Base-by-base conservation (phyloP, 2,113 vertebrate genomes). In the Illadopsis cleaveri region DNA sequence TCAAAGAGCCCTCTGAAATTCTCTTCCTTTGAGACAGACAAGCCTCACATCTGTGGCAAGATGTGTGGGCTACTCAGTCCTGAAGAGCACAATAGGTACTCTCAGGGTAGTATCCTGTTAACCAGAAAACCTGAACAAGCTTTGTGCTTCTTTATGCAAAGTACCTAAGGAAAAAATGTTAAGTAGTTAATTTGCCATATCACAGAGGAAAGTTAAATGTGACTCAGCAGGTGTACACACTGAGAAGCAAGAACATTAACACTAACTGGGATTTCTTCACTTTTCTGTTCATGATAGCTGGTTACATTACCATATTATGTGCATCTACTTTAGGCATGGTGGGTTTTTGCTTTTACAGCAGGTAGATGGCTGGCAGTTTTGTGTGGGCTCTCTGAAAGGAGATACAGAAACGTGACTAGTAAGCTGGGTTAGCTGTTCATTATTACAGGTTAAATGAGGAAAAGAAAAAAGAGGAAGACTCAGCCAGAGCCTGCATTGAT, bases 401-500 rank as follows among this genome's bases (percentile, higher is more conserved):
- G 69, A 48, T 56, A 20, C 5, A 91, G 47, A 79, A 90, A 85
- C 0, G 5, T 28, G 33, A 90, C 60, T 9, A 37, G 84, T 42
- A 47, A 42, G 27, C 58, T 62, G 62, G 47, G 54, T 76, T 77
- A 66, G 24, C 66, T 58, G 42, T n/a, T 70, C 79, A 70, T 62
- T 65, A 47, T 42, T 65, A 44, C n/a, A 47, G 24, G 57, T 42
- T 82, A 88, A 91, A 82, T 11, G 62, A 16, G 37, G 38, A 50
- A 91, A 90, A 77, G 76, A 84, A 40, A 72, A 85, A 93, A 84
- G 40, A 85, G 54, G 75, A 95, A 88, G 75, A 85, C 38, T 86
- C 66, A 53, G 38, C 15, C 68, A 86, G 51, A 86, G n/a, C 18
- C 68, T n/a, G 44, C 71, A 83, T 5, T 82, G 75, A 95, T 91